These are phyloP conservation scores for Cylloceria caligata DNA, from an alignment of 2,888 invertebrate species.

Conservation along the genomic window DNA sequence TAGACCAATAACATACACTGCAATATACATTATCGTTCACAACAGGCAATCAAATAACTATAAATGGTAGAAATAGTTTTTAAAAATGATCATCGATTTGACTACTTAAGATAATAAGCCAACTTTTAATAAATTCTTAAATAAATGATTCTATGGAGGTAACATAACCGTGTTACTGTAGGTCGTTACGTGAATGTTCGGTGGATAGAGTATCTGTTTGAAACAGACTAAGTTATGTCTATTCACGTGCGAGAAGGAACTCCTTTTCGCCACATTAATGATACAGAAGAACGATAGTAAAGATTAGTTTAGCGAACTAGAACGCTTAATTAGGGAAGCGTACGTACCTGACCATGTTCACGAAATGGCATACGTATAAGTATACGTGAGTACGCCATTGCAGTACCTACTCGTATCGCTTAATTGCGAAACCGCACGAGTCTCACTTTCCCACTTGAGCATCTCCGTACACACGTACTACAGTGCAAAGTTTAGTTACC, in stretches of 20 bases:
- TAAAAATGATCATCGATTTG: no score
- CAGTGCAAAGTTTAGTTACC: background rate
- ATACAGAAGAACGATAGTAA: conserved; percentile 40
- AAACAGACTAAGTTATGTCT: background rate
- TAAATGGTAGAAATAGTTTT: no score
- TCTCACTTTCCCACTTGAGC: conserved; percentile 29
- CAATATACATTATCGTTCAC: no score
- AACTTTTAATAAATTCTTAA: no score
- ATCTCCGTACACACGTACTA: background rate
- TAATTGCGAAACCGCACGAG: conserved; percentile 62
- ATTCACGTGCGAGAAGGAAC: background rate
- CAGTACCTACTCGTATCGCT: conserved; percentile 27
- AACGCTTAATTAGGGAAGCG: conserved; percentile 59
- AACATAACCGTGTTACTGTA: no score
- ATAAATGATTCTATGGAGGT: no score
- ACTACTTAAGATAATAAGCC: no score
- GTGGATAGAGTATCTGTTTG: background rate
- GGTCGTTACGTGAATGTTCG: no score
- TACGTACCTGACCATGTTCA: conserved; percentile 54
- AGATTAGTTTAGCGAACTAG: conserved; percentile 39
- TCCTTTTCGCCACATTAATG: conserved; percentile 13
- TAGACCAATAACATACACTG: no score
- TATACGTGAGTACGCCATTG: background rate
- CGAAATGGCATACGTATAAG: conserved; percentile 24
- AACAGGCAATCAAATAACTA: no score